Evolutionary conservation across 2,888 invertebrate genomes (phyloP), one percentile per base, ranked within the genome.

Genomic region (Oasisia sp.): DNA sequence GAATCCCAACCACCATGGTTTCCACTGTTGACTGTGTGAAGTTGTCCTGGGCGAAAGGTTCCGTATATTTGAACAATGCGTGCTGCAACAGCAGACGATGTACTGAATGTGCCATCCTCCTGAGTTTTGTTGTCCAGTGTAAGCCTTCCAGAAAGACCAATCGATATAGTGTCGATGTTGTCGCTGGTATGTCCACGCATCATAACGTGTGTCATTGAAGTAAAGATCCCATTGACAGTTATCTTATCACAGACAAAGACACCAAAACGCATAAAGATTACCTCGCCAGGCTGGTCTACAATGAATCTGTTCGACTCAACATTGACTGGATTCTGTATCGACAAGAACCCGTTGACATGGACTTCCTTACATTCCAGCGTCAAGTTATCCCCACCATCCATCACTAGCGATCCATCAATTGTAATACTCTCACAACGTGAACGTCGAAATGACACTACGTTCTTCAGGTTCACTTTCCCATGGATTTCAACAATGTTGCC

Each of bases 331-430:
- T 27, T 19, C 2, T 74, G 7, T 74, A 74, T 74, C 27, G n/a
- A 74, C 74, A 74, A 74, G 19, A 74, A 27, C n/a, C 74, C 74
- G n/a, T 74, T 74, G 74, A 74, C 27, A 27, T 74, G 74, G 2
- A 74, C n/a, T 74, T 74, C 74, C 74, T 74, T 74, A 74, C 74
- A 74, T 74, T 74, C 74, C n/a, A 74, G n/a, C 74, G 74, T 74
- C 27, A 74, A 27, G 27, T 74, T 74, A 1, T 19, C 74, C 27
- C n/a, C 74, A n/a, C 74, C 74, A 27, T 27, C 74, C 74, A 27
- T 74, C 74, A 74, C 19, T n/a, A 74, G 27, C 1, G 74, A 74
- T 27, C 74, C 74, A 74, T 74, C n/a, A n/a, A 74, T 74, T 74
- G 0, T 74, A 19, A 74, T 19, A 74, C 27, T n/a, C 27, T 74